Conservation (phyloP, 2,888 invertebrate species). For the Papilio gigon region DNA sequence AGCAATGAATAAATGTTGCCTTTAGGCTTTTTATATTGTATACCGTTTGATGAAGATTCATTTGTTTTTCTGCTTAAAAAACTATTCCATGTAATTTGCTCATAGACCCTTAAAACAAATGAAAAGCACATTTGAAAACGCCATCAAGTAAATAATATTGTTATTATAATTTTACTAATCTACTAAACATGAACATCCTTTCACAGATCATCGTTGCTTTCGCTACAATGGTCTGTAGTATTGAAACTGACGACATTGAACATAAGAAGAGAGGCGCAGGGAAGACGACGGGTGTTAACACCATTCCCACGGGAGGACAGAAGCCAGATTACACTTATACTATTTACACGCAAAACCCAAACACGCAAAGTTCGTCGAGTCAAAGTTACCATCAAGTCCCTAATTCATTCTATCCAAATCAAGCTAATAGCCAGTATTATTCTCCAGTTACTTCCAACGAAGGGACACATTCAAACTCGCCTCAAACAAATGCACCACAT, state of each 20-base stretch:
- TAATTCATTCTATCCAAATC: slow-evolving; percentile 73
- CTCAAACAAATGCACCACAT: slow-evolving; percentile 46
- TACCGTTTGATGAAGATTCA: too few species aligned
- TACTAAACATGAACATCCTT: slow-evolving; percentile 47
- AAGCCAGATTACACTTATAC: slow-evolving; percentile 76
- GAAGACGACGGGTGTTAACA: slow-evolving; percentile 66
- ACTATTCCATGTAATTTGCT: too few species aligned
- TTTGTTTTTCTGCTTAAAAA: too few species aligned
- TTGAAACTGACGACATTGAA: slow-evolving; percentile 71
- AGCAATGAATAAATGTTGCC: not conserved
- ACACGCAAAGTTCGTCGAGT: slow-evolving; percentile 52
- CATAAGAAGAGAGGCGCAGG: slow-evolving; percentile 75
- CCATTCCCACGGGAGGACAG: slow-evolving; percentile 72
- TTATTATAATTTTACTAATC: not conserved
- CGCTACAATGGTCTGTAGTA: slow-evolving; percentile 62
- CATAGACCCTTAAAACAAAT: too few species aligned
- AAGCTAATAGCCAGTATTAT: slow-evolving; percentile 66
- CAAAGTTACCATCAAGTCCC: slow-evolving; percentile 65
- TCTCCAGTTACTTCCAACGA: slow-evolving; percentile 55
- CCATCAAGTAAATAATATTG: too few species aligned
- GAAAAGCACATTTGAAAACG: too few species aligned
- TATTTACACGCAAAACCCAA: slow-evolving; percentile 64
- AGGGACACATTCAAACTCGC: slow-evolving; percentile 50
- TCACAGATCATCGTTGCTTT: slow-evolving; percentile 71
- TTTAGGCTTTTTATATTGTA: not conserved